These are phyloP conservation scores for Palythoa grandis DNA, from an alignment of 92 coral and sea anemone genomes.

Conservation along the genomic window DNA sequence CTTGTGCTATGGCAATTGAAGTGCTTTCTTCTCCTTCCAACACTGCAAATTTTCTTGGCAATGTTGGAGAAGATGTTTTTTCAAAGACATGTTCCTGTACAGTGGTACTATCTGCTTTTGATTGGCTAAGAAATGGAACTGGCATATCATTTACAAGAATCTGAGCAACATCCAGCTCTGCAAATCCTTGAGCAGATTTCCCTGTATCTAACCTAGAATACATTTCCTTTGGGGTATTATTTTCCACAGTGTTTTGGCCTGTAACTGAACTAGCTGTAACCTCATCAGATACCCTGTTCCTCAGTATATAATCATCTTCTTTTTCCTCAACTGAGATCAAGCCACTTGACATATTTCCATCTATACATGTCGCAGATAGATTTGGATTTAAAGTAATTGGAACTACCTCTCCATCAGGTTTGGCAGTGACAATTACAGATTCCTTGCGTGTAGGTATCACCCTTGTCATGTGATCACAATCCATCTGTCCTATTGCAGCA, in stretches of 20 bases:
- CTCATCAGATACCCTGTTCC: background rate
- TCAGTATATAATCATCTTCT: background rate
- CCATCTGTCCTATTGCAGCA: slow-evolving; percentile 14
- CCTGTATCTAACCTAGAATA: background rate
- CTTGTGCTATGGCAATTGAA: slow-evolving; percentile 1
- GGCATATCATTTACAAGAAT: slow-evolving; percentile 88
- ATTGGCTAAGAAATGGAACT: slow-evolving; percentile 63
- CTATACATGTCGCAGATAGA: background rate
- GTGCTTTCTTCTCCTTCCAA: background rate
- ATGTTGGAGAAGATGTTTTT: background rate
- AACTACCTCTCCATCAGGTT: slow-evolving; percentile 22
- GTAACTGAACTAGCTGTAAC: background rate
- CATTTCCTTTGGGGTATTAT: background rate
- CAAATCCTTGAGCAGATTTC: slow-evolving; percentile 41
- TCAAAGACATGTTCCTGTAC: background rate
- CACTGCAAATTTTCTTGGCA: background rate
- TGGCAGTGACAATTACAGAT: slow-evolving; percentile 45
- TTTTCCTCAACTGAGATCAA: background rate
- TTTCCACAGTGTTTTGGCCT: slow-evolving; percentile 1
- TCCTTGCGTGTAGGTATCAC: slow-evolving; percentile 26
- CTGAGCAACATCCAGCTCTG: slow-evolving; percentile 95
- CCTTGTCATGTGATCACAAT: slow-evolving; percentile 9
- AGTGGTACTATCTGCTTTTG: background rate
- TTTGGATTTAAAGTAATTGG: slow-evolving; percentile 25
- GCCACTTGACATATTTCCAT: background rate